phyloP scores from a whole-genome alignment of 2,888 invertebrate species.

The Pachycephus smyrnensis region DNA sequence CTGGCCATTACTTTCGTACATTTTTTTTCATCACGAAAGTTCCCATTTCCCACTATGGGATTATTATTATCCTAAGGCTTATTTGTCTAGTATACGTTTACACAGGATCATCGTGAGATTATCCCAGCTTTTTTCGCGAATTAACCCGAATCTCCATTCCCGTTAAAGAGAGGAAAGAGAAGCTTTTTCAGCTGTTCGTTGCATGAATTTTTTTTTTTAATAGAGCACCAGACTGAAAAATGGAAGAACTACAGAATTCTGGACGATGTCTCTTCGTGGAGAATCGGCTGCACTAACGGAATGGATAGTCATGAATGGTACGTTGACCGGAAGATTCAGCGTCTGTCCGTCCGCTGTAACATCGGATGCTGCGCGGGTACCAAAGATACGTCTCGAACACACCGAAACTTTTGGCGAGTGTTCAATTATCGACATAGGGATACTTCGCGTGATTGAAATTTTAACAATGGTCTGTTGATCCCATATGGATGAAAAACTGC shows the following conservation, averaged over 20 bases:
- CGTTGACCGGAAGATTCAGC: slow-evolving; percentile 41
- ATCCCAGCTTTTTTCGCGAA: neutral
- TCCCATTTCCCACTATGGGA: neutral
- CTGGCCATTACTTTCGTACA: neutral
- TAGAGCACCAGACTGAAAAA: slow-evolving; percentile 16
- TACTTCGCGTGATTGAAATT: neutral
- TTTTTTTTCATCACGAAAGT: neutral
- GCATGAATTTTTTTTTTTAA: neutral
- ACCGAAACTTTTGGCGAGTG: neutral
- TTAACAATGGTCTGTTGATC: neutral
- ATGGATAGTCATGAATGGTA: slow-evolving; percentile 46
- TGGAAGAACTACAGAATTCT: slow-evolving; percentile 4
- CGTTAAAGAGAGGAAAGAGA: slow-evolving; percentile 24
- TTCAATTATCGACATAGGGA: neutral
- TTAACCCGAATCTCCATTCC: slow-evolving; percentile 4
- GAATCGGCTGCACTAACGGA: neutral
- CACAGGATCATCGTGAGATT: neutral
- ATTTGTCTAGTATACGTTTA: neutral
- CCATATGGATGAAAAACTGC: neutral
- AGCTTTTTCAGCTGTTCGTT: slow-evolving; percentile 13
- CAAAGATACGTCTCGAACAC: neutral
- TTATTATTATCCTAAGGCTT: neutral
- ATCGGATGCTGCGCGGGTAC: neutral
- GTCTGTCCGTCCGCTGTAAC: no score
- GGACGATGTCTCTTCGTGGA: neutral